Evolutionary conservation across 2,888 invertebrate species (phyloP), one percentile per base, ranked within the genome.

Genomic region (Muscina levida): DNA sequence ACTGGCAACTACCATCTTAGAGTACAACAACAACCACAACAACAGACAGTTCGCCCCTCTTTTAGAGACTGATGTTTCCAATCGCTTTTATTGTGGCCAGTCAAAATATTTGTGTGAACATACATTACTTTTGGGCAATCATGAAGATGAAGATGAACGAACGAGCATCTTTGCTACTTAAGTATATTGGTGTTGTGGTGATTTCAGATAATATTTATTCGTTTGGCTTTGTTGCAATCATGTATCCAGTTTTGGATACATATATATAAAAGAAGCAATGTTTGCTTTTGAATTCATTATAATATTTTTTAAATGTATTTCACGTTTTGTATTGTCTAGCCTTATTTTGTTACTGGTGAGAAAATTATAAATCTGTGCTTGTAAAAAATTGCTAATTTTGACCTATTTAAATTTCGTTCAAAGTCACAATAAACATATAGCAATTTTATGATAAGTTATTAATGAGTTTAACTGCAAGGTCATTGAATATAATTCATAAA

Each of bases 381-480:
- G 39, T 17, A 19, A 13, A 17, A 42, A 62, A 42, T 65, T 53
- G 53, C 24, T 73, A 62, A 65, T 70, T 31, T 56, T 78, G 62
- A 65, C 72, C 68, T 17, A 73, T 68, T 62, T 74, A 26, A 19
- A 57, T 31, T 8, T 56, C 17, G n/a, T 68, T 70, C 44, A 44
- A 57, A 56, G 10, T 39, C 46, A 53, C 22, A 51, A 44, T 51
- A 59, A 44, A n/a, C n/a, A n/a, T n/a, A 37, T 68, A 71, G 74
- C 53, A 17, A 62, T 72, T 42, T n/a, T 26, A 3, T 39, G 68
- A 37, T 53, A 67, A 65, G 72, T 62, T 68, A 53, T 73, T n/a
- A n/a, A n/a, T 31, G 39, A 56, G 39, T 51, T 51, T 51, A 8
- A 19, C 26, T 57, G n/a, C 75, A 79, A 75, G 79, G 75, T 75